Conservation (phyloP, 2,888 invertebrate genomes). For the Sminthurinus aureus region DNA sequence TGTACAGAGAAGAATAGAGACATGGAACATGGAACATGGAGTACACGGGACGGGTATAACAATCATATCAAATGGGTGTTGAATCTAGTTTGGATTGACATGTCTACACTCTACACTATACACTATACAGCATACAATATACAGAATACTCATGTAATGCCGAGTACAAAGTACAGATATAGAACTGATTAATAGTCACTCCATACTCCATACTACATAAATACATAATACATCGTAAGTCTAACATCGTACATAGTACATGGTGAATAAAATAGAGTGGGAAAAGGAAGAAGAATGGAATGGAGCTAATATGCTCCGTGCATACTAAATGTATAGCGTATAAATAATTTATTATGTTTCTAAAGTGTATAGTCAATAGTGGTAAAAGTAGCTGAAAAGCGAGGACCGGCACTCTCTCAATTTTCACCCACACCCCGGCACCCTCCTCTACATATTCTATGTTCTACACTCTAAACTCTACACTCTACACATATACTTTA, state of each 20-base stretch:
- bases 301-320: constrained; percentile 7
- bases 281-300: neutral
- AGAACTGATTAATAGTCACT: neutral
- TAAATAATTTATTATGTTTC: neutral
- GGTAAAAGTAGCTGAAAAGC: constrained; percentile 21
- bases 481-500: neutral
- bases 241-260: neutral
- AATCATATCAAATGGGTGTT: constrained; percentile 31
- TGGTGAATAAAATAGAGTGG: neutral
- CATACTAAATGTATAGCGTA: constrained; percentile 8
- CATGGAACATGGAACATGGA: neutral
- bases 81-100: constrained; percentile 32
- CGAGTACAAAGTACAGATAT: neutral
- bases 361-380: too few relatives aligned
- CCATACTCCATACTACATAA: neutral
- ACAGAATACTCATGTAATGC: neutral
- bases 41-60: neutral
- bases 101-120: neutral
- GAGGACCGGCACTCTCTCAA: constrained; percentile 28
- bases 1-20: neutral
- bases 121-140: too few relatives aligned
- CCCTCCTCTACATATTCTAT: too few relatives aligned
- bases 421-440: constrained; percentile 10
- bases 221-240: neutral
- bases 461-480: neutral